Base-by-base conservation (phyloP, 1,140 invertebrate species). In the Maniola jurtina region DNA sequence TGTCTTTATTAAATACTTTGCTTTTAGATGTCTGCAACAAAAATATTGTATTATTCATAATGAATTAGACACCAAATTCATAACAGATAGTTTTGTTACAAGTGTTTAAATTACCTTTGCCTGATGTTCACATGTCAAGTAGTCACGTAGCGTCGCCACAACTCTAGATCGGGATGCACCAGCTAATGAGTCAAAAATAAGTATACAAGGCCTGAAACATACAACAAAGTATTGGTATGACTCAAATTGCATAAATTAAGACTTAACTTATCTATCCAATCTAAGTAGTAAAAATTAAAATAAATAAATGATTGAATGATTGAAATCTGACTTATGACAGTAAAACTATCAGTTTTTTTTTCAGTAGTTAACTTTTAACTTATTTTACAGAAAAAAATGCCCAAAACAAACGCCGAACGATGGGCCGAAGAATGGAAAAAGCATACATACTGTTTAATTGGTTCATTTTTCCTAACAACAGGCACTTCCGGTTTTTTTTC, bases 161-260 rank as follows among this genome's bases (percentile, higher is more conserved):
- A 98, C 96, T 62, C 95, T 92, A 38, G 94, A 93, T 77, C 97
- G 92, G 63, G 94, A 95, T 13, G 95, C 94, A 13, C 96, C 95
- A 68, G 95, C 94, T 70, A 99, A 89, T 0, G 98, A 99, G 89
- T 99, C 98, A 89, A 99, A 98, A 83, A 99, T 97, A 60, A 99
- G 91, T 80, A 99, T 98, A 82, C 97, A 97, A 0, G 98, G 97
- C 69, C 93, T 94, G 83, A 75, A 92, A 92, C 70, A 67, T 60
- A 66, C 52, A 56, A 38, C 7, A 38, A 38, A 11, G 38, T 38
- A 38, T 38, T 11, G 25, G 25, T 4, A 25, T 25, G 4, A 25
- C 25, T 25, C 25, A 25, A 25, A 25, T 25, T 25, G 25, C 1
- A 25, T 25, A 25, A 25, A 25, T 25, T 25, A 25, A 25, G 25